Evolutionary conservation across 1,140 invertebrate genomes (phyloP).

Genomic region (Drosophila simulans): DNA sequence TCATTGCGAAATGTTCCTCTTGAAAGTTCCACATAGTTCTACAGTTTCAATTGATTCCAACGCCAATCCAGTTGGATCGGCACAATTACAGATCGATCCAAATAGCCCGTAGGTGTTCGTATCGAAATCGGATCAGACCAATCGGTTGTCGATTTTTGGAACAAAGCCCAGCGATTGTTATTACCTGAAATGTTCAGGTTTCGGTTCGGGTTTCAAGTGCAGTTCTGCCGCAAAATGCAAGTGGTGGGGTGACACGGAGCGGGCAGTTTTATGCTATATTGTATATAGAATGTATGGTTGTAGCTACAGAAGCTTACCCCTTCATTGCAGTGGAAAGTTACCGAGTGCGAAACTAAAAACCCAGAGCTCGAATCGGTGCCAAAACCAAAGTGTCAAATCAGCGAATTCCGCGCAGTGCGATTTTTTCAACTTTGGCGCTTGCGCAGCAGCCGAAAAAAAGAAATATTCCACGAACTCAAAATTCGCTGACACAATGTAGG

Average conservation of each 20-base stretch:
- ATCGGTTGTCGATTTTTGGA: slow-evolving; percentile 14
- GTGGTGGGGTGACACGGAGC: background rate
- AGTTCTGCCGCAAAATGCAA: slow-evolving; percentile 28
- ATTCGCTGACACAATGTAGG: slow-evolving; percentile 67
- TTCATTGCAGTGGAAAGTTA: slow-evolving; percentile 45
- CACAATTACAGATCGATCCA: slow-evolving; percentile 10
- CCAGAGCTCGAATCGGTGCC: slow-evolving; percentile 26
- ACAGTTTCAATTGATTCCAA: background rate
- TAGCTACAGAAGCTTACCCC: slow-evolving; percentile 4
- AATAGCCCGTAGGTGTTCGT: slow-evolving; percentile 8
- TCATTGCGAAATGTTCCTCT: background rate
- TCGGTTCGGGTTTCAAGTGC: slow-evolving; percentile 38
- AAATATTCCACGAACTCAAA: slow-evolving; percentile 22
- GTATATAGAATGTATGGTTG: background rate
- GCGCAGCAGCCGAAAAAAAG: slow-evolving; percentile 48
- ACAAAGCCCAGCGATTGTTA: slow-evolving; percentile 23
- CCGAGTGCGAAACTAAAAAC: slow-evolving; percentile 26
- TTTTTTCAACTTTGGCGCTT: slow-evolving; percentile 45
- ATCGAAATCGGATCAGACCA: slow-evolving; percentile 12
- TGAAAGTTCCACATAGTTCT: background rate
- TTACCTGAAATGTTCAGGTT: slow-evolving; percentile 10
- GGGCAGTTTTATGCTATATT: background rate
- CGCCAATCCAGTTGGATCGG: slow-evolving; percentile 10
- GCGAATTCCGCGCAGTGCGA: slow-evolving; percentile 17
- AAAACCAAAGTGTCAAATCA: slow-evolving; percentile 15